Evolutionary conservation across 2,797 vertebrate species (phyloP).

Genomic region (Siniperca obscura): DNA sequence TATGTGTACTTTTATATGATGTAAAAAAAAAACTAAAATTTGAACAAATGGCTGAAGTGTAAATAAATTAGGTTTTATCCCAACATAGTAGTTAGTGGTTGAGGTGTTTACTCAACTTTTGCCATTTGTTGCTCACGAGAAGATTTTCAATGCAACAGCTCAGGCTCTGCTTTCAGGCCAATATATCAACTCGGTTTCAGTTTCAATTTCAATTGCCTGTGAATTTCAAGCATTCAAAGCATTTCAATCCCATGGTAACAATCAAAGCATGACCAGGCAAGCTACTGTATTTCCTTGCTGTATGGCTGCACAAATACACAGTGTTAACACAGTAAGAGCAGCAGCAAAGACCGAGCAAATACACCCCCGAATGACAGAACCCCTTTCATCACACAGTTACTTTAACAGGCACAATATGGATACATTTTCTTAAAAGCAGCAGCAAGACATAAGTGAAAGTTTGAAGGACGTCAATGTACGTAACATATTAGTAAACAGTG

Average conservation of each 20-base stretch:
- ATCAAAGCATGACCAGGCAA: background rate
- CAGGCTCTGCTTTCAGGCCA: background rate
- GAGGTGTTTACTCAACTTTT: slow-evolving; percentile 21
- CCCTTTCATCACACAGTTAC: background rate
- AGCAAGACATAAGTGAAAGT: background rate
- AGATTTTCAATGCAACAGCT: slow-evolving; percentile 15
- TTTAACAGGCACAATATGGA: too few relatives aligned
- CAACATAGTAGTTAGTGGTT: slow-evolving; percentile 22
- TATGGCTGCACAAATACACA: background rate
- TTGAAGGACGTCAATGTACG: background rate
- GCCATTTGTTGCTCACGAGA: slow-evolving; percentile 1
- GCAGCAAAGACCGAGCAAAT: background rate
- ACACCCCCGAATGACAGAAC: background rate
- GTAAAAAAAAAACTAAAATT: slow-evolving; percentile 1
- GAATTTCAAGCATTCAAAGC: too few relatives aligned
- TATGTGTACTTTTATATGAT: slow-evolving; percentile 17
- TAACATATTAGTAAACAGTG: background rate
- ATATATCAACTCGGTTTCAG: background rate
- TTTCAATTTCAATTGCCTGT: background rate
- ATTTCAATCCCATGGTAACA: background rate
- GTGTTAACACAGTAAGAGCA: background rate
- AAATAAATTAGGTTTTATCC: slow-evolving; percentile 22
- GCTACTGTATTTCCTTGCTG: background rate
- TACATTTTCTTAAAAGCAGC: background rate
- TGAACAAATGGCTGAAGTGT: background rate